Conservation (phyloP, 2,797 vertebrate species). For the Notamacropus eugenii region DNA sequence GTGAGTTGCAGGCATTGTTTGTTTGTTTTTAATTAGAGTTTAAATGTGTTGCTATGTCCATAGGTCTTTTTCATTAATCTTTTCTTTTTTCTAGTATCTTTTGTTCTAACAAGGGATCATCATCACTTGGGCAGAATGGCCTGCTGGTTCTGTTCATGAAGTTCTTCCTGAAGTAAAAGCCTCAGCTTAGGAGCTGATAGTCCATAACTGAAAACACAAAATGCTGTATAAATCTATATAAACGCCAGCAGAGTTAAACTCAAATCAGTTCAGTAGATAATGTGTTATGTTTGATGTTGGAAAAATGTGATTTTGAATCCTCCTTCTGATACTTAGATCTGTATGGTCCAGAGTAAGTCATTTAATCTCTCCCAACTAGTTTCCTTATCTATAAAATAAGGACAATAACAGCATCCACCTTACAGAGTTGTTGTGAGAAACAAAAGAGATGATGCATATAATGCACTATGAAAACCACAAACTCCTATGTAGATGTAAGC, state of each 20-base stretch:
- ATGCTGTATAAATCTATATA: neutral
- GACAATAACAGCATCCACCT: neutral
- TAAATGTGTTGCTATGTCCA: neutral
- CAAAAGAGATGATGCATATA: neutral
- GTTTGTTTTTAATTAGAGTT: neutral
- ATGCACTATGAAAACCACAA: neutral
- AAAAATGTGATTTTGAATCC: neutral
- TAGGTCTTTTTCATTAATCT: neutral
- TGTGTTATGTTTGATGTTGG: neutral
- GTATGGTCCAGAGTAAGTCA: neutral
- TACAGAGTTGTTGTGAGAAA: neutral
- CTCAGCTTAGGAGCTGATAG: neutral
- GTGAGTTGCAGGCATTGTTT: neutral
- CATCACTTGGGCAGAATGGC: neutral
- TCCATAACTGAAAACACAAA: neutral
- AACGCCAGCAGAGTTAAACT: neutral
- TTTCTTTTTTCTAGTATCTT: neutral
- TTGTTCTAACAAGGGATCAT: neutral
- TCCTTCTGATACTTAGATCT: neutral
- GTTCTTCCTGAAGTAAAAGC: neutral
- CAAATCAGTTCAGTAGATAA: neutral
- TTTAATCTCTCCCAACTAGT: neutral
- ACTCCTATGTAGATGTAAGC: neutral
- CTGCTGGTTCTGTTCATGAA: neutral
- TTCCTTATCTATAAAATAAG: neutral